Evolutionary conservation across 2,113 vertebrate species (phyloP).

Genomic region (Mohoua ochrocephala): DNA sequence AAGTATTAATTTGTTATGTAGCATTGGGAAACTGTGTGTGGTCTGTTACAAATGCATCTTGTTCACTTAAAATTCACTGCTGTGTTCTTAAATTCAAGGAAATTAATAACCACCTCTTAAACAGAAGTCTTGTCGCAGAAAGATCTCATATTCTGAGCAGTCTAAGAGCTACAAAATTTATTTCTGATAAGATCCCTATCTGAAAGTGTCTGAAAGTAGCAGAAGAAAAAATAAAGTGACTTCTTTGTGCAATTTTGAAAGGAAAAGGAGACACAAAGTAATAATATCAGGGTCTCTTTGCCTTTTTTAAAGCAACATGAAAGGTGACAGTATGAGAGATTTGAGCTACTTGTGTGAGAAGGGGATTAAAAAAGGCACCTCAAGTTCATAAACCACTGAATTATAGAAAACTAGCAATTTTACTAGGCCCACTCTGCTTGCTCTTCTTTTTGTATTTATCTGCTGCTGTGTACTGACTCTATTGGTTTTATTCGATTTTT

Average conservation of each 20-base stretch:
- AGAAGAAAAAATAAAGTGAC: not conserved
- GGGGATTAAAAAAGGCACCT: not conserved
- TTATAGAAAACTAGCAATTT: not conserved
- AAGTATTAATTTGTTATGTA: not conserved
- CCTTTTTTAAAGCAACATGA: not conserved
- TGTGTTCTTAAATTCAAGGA: not conserved
- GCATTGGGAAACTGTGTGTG: not conserved
- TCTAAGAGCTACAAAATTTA: not conserved
- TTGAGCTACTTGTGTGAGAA: not conserved
- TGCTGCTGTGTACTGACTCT: not conserved
- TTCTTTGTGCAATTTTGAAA: not conserved
- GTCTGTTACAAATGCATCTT: not conserved
- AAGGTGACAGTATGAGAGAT: not conserved
- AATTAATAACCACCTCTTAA: not conserved
- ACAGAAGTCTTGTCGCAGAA: not conserved
- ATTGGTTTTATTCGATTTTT: not conserved
- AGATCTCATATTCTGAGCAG: not conserved
- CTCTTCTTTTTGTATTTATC: not conserved
- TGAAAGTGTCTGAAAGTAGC: not conserved
- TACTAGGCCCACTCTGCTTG: not conserved
- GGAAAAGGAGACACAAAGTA: not conserved
- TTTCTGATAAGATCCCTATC: not conserved
- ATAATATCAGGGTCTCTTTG: not conserved
- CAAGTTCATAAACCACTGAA: not conserved
- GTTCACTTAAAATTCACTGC: not conserved